phyloP scores from a whole-genome alignment of 2,888 invertebrate genomes.

The Cryptus viduatorius region DNA sequence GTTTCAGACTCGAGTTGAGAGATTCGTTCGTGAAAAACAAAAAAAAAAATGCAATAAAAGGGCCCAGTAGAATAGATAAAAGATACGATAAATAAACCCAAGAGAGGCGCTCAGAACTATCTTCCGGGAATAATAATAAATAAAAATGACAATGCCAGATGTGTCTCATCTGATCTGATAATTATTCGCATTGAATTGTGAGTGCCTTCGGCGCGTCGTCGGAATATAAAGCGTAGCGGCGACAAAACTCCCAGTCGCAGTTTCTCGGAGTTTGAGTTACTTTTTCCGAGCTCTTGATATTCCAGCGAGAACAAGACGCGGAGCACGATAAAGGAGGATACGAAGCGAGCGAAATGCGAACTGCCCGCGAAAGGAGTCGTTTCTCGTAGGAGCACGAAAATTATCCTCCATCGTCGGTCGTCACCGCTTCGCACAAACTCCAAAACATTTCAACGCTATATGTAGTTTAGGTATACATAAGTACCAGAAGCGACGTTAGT shows the following conservation, averaged over 20 bases:
- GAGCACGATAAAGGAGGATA: neutral
- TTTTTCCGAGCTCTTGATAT: neutral
- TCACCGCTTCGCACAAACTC: neutral
- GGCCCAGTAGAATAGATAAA: neutral
- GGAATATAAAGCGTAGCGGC: neutral
- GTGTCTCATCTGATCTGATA: conserved; percentile 8
- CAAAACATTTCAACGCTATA: conserved; percentile 16
- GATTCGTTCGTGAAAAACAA: neutral
- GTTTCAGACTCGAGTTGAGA: neutral
- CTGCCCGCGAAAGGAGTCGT: neutral
- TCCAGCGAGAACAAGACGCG: neutral
- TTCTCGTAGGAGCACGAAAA: conserved; percentile 5
- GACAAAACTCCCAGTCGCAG: neutral
- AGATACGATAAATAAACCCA: neutral
- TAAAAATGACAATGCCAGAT: neutral
- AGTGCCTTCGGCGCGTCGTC: neutral
- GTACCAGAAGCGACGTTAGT: conserved; percentile 1
- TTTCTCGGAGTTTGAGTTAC: neutral
- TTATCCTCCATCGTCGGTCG: conserved; percentile 5
- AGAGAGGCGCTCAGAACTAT: neutral
- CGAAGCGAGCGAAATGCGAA: conserved; percentile 1
- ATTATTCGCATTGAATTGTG: conserved; percentile 8
- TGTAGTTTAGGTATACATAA: conserved; percentile 12
- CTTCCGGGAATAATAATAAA: neutral
- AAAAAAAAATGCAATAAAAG: neutral